Base-by-base conservation (phyloP, 2,113 vertebrate genomes). In the Columba livia region DNA sequence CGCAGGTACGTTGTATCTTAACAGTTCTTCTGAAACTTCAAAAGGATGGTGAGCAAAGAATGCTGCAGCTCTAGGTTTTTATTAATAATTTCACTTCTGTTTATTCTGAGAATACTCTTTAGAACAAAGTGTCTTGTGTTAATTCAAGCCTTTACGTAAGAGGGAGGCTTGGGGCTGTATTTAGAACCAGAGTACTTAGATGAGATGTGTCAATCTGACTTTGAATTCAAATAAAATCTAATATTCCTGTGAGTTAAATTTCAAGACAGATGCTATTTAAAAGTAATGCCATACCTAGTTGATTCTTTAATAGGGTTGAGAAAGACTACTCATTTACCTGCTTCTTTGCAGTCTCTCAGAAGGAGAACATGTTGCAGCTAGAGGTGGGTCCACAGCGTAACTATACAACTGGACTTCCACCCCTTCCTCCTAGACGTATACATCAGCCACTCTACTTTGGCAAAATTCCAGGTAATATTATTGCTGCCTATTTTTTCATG, bases 391-490 rank as follows among this genome's bases (percentile, higher is more conserved):
- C 98, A 40, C 91, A 98, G 47, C 98, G 95, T 20, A 98, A 98
- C 81, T 98, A 98, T 74, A 98, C 98, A 36, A 97, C 97, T n/a
- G 98, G 97, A 57, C 97, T 95, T 54, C 95, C 85, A 19, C 93
- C 87, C 14, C 94, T 97, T 64, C 58, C 72, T 16, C 47, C 83
- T 12, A 85, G 94, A 34, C 82, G 4, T 85, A 96, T 96, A 87
- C 97, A 69, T 85, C 97, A 98, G 67, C 97, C 98, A 10, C 97
- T 99, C 12, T 98, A 98, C 96, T 97, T 99, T 1, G 99, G 99
- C 19, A 98, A 98, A 58, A 85, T 99, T 97, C 98, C 99, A 98
- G 99, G 99, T 99, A 98, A 90, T 64, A 5, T 42, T 80, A 40
- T 9, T 47, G 40, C 36, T 80, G 40, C 34, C 64, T 83, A 32